A percentile compares a stretch with the other conserved stretches of the same genome.
Conservation (phyloP, 2,888 invertebrate genomes). For the Augochlorella aurata region DNA sequence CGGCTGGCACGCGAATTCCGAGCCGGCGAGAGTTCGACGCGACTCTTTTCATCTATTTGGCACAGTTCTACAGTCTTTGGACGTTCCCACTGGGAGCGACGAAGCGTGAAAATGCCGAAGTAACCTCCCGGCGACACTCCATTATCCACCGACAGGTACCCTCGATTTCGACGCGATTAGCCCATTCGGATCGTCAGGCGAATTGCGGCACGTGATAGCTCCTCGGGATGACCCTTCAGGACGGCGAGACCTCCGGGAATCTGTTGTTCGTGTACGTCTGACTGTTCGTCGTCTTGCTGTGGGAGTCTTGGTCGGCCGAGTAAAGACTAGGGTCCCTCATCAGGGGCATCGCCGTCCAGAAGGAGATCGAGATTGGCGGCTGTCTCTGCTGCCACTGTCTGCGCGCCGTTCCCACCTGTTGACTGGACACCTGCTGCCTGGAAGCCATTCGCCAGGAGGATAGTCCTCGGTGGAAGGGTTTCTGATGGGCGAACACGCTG, state of each 20-base stretch:
- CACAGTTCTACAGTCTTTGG: constrained; percentile 67
- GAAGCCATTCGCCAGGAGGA: constrained; percentile 65
- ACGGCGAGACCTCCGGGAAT: constrained; percentile 29
- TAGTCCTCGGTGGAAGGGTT: constrained; percentile 67
- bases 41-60: constrained; percentile 62
- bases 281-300: constrained; percentile 44
- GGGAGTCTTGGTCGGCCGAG: constrained; percentile 35
- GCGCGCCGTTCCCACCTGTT: constrained; percentile 19
- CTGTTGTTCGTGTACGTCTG: constrained; percentile 31
- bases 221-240: constrained; percentile 40
- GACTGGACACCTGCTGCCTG: constrained; percentile 55
- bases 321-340: constrained; percentile 68
- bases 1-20: constrained; percentile 27
- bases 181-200: constrained; percentile 59
- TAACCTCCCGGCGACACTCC: constrained; percentile 13
- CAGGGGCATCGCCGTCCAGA: constrained; percentile 76
- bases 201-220: constrained; percentile 55
- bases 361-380: constrained; percentile 69
- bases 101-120: constrained; percentile 15
- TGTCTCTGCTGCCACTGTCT: constrained; percentile 59
- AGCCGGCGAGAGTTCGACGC: constrained; percentile 33
- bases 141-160: constrained; percentile 59
- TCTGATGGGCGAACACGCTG: constrained; percentile 67
- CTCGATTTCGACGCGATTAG: constrained; percentile 51
- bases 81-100: constrained; percentile 41